Percentiles rank a stretch among this genome's conserved stretches.
Evolutionary conservation across 2,888 invertebrate species (phyloP).

Genomic region (Parnassius apollo): DNA sequence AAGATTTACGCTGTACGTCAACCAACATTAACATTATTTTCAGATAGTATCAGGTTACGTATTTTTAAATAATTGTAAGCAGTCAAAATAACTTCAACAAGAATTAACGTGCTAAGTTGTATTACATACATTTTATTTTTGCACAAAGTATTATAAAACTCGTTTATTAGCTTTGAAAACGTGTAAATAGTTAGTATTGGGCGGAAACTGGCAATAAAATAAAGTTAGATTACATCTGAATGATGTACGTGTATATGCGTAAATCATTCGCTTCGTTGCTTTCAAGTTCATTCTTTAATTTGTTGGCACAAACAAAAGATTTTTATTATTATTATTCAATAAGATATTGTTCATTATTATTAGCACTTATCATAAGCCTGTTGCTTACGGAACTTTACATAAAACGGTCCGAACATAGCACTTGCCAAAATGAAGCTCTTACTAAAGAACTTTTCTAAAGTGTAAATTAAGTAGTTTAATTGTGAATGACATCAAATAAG

Average conservation of each 20-base stretch:
- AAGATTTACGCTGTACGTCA: too few relatives aligned
- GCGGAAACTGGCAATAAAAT: constrained; percentile 25
- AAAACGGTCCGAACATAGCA: too few relatives aligned
- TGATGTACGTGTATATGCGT: constrained; percentile 9
- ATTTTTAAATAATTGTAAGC: constrained; percentile 34
- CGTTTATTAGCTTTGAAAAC: constrained; percentile 13
- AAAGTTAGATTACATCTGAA: constrained; percentile 20
- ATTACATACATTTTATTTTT: constrained; percentile 13
- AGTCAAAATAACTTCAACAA: constrained; percentile 2
- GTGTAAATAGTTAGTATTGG: constrained; percentile 23
- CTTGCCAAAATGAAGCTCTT: too few relatives aligned
- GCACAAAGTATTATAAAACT: constrained; percentile 12
- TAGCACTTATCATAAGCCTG: too few relatives aligned
- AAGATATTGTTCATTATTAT: neutral
- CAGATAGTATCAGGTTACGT: too few relatives aligned
- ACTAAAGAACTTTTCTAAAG: too few relatives aligned
- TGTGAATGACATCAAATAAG: too few relatives aligned
- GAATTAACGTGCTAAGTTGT: neutral
- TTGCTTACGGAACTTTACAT: too few relatives aligned
- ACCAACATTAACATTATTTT: too few relatives aligned
- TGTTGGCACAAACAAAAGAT: neutral
- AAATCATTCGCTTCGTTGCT: constrained; percentile 24
- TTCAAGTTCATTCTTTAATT: constrained; percentile 12
- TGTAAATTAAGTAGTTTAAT: too few relatives aligned
- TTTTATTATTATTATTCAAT: constrained; percentile 2